Base-by-base conservation (phyloP, 2,797 vertebrate species). In the Falco cherrug region DNA sequence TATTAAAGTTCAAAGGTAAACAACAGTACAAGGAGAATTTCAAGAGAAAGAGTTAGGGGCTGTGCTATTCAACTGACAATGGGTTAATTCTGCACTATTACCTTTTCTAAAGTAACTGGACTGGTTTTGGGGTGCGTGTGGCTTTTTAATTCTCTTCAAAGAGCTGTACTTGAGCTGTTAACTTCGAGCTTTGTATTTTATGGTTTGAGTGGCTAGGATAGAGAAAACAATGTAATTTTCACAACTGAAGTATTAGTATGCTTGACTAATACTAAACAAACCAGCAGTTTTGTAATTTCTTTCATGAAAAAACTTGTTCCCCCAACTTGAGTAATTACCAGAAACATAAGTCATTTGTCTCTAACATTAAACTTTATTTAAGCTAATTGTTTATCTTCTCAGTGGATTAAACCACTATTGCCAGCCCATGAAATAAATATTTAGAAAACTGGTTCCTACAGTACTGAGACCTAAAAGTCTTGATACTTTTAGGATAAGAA, bases 281-380 rank as follows among this genome's bases (percentile, higher is more conserved):
- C n/a, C 57, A 92, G 70, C 16, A 63, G 64, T 81, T 91, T 67
- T 43, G n/a, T 89, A 74, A 87, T 89, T 89, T 83, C 35, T 80
- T 90, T 96, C 35, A 63, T 94, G 47, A 90, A 68, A 93, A 91
- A 71, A 61, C 57, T 94, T 87, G 48, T 41, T 95, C 45, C 57
- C 18, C 21, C 45, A 87, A 21, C 74, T 68, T 83, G 41, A 75
- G 37, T 60, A 94, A 93, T 95, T 89, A 89, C 48, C 60, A 93
- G 56, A 74, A 95, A 83, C 35, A 7, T 33, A 90, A 90, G 17
- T 89, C 10, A 76, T 76, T 93, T 93, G 47, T 73, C 59, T 69
- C 21, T 91, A 90, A 71, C 18, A 25, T 79, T 85, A 89, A 61
- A 67, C 47, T 69, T 84, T 51, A 25, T 80, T 89, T 64, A 84